phyloP scores from a whole-genome alignment of 2,113 vertebrate genomes.

The Piaya cayana region DNA sequence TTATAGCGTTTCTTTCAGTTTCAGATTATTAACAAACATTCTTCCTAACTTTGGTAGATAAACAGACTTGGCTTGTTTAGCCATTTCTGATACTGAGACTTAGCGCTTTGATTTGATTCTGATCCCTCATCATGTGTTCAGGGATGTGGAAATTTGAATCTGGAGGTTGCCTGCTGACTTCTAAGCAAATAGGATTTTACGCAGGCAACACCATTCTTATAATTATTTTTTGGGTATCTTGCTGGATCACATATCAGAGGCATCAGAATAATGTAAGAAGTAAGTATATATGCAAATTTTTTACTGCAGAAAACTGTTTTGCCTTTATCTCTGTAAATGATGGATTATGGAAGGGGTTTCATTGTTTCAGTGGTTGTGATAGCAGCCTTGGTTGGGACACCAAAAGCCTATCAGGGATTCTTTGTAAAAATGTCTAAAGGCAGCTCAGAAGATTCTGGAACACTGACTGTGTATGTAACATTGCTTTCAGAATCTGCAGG shows the following conservation, averaged over 20 bases:
- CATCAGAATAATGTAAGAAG: neutral
- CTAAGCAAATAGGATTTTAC: slow-evolving; percentile 71
- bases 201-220: slow-evolving; percentile 29
- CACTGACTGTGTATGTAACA: neutral
- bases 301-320: neutral
- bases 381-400: neutral
- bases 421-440: neutral
- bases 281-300: neutral
- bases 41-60: slow-evolving; percentile 54
- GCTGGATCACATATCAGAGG: slow-evolving; percentile 24
- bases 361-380: neutral
- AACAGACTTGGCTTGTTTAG: slow-evolving; percentile 58
- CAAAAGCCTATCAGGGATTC: neutral
- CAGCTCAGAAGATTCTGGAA: neutral
- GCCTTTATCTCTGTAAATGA: neutral
- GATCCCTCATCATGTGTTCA: slow-evolving; percentile 65
- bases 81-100: slow-evolving; percentile 54
- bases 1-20: slow-evolving; percentile 23
- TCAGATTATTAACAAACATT: slow-evolving; percentile 48
- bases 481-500: neutral
- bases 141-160: slow-evolving; percentile 67
- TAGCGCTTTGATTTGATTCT: slow-evolving; percentile 78
- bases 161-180: slow-evolving; percentile 65
- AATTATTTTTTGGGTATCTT: slow-evolving; percentile 57
- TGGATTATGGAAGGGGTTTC: neutral